Evolutionary conservation across 2,113 vertebrate genomes (phyloP), one percentile per base, ranked within the genome.

Genomic region (Etia nguti): DNA sequence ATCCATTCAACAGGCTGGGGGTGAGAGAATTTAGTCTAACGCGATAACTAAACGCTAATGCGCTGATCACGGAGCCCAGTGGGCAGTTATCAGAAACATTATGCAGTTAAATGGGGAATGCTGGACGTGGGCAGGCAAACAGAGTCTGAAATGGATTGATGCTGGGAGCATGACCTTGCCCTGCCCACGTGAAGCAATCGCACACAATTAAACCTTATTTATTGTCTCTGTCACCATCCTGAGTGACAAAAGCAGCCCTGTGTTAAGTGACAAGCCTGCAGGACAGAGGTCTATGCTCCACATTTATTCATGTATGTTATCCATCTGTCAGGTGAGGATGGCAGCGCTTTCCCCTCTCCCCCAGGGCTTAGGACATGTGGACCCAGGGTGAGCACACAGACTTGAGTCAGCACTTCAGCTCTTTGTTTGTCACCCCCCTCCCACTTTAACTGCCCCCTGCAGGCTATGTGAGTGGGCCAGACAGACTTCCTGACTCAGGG

Each of bases 401-500:
- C 89, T 92, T 89, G 92, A 94, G 94, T 96, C 96, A 96, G 96
- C 95, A 41, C 81, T 94, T 95, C 88, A 82, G 88, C 82, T 84
- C 94, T 94, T 95, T 95, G 93, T 96, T 92, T 92, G 87, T 85
- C 82, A 81, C 8, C 56, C 38, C 26, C 18, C 84, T 70, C 81
- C 29, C 88, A 46, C 6, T 20, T 12, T 34, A 59, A 52, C 73
- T 77, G 38, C 52, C 87, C 88, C 86, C 91, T 85, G 68, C 80
- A 88, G 90, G 93, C 95, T 86, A 57, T 91, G 73, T 93, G 93
- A 95, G 93, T 57, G 83, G 85, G 89, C 92, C 91, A 90, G 89
- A 91, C 95, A 90, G 93, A 94, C 92, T 94, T 96, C 94, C 95
- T 96, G 96, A 96, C 94, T 96, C 93, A 95, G 95, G 94, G 92